Conservation (phyloP, 2,113 vertebrate species). For the Anseranas semipalmata region DNA sequence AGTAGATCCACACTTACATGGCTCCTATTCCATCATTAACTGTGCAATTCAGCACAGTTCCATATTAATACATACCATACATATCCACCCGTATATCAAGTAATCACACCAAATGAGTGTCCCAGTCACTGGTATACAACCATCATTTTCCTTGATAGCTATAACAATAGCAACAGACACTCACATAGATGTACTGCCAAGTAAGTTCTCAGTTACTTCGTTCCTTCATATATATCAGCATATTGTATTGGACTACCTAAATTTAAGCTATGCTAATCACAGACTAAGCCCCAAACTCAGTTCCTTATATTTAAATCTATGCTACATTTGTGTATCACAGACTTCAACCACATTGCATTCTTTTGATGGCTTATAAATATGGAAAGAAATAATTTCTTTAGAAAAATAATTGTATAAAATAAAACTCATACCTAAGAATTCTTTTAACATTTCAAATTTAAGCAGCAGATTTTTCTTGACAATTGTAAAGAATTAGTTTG, state of each 20-base stretch:
- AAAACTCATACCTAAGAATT: background rate
- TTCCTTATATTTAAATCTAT: background rate
- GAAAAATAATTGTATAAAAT: background rate
- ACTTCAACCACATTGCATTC: background rate
- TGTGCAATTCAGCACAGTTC: background rate
- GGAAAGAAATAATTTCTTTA: background rate
- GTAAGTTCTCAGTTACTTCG: background rate
- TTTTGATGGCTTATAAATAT: background rate
- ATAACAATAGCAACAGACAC: background rate
- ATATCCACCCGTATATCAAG: background rate
- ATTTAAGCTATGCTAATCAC: background rate
- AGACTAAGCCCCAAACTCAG: background rate
- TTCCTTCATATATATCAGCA: background rate
- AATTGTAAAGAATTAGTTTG: background rate
- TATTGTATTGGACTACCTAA: background rate
- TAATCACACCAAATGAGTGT: too few species aligned
- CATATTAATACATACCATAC: background rate
- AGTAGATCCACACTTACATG: background rate
- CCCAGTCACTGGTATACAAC: background rate
- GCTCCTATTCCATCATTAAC: background rate
- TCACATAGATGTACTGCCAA: background rate
- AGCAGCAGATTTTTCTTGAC: background rate
- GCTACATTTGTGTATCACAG: background rate
- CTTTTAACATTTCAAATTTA: background rate
- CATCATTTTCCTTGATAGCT: background rate